A percentile compares a stretch with the other conserved stretches of the same genome.
These are phyloP conservation scores for Rhagoletis zephyria DNA, from an alignment of 1,140 invertebrate genomes.

Conservation along the genomic window DNA sequence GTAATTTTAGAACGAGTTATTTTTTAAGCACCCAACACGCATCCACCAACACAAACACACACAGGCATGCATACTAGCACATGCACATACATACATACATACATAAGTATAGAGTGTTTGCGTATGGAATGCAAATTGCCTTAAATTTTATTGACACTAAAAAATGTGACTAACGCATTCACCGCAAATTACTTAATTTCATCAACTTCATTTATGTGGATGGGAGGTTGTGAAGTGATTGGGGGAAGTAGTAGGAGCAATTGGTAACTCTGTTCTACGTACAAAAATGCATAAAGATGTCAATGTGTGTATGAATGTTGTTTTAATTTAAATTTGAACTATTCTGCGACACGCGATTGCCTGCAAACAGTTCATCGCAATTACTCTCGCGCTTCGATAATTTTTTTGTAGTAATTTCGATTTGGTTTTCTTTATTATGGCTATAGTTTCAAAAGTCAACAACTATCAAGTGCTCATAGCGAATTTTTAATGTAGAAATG, in stretches of 20 bases:
- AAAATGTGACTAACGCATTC: conserved; percentile 23
- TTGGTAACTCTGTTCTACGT: not conserved
- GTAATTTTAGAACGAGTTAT: conserved; percentile 4
- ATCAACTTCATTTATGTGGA: not conserved
- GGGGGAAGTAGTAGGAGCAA: not conserved
- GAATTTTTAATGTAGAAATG: not conserved
- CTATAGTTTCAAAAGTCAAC: not conserved
- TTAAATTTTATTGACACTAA: conserved; percentile 52
- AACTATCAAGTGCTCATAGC: not conserved
- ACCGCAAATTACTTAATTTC: conserved; percentile 47
- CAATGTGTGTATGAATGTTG: not conserved
- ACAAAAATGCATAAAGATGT: not conserved
- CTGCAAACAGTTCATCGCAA: not conserved
- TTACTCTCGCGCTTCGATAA: too few species aligned
- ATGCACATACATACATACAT: too few species aligned
- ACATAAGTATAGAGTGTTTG: not conserved
- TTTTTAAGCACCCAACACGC: not conserved
- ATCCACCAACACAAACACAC: not conserved
- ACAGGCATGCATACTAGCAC: not conserved
- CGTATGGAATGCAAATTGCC: conserved; percentile 21
- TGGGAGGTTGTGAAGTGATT: not conserved
- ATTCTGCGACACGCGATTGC: conserved; percentile 19
- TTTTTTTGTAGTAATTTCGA: too few species aligned
- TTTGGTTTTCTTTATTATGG: not conserved
- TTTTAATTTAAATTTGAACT: conserved; percentile 3